Evolutionary conservation across 2,797 vertebrate species (phyloP).

Genomic region (Artibeus lituratus): DNA sequence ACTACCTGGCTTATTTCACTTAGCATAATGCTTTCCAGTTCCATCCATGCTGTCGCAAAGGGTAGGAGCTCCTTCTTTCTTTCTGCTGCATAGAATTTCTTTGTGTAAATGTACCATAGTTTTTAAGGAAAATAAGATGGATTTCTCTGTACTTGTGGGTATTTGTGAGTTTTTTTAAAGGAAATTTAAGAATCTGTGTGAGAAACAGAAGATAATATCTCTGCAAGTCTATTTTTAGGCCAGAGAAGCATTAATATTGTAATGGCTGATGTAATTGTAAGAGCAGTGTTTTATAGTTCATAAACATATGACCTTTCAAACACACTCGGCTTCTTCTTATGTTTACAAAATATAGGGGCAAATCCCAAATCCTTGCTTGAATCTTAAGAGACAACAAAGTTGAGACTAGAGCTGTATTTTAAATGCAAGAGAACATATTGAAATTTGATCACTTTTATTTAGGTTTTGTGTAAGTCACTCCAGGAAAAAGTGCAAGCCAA

Average conservation of each 20-base stretch:
- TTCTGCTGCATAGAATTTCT: too few relatives aligned
- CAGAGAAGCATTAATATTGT: not conserved
- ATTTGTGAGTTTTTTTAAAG: not conserved
- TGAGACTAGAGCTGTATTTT: not conserved
- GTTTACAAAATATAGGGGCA: not conserved
- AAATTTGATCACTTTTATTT: not conserved
- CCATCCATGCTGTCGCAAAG: too few relatives aligned
- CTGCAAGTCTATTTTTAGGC: not conserved
- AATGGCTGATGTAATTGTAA: not conserved
- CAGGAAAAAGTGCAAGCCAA: constrained; percentile 11
- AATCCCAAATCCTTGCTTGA: not conserved
- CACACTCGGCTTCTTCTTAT: not conserved
- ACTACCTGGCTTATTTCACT: too few relatives aligned
- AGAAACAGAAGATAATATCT: not conserved
- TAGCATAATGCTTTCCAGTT: too few relatives aligned
- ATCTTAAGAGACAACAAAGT: not conserved
- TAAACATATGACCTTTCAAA: not conserved
- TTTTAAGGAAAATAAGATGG: not conserved
- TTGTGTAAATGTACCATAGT: too few relatives aligned
- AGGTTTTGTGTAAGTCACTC: not conserved
- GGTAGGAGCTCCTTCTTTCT: too few relatives aligned
- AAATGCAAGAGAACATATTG: not conserved
- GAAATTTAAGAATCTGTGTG: not conserved
- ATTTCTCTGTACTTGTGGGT: not conserved
- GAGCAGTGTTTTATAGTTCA: not conserved